Evolutionary conservation across 2,113 vertebrate genomes (phyloP), one percentile per base, ranked within the genome.

Genomic region (Corythornis cristatus): DNA sequence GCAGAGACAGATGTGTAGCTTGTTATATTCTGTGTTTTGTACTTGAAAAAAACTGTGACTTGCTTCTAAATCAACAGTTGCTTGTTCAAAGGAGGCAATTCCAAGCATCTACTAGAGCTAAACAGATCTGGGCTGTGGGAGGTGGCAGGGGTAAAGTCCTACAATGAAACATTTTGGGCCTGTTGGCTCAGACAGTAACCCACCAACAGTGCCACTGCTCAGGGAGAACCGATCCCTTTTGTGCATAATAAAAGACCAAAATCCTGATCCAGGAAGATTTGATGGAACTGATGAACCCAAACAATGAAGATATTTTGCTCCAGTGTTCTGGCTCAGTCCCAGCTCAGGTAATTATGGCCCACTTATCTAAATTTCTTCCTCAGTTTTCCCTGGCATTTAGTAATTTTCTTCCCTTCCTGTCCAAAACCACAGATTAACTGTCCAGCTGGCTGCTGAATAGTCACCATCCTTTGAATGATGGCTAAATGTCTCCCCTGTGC

Each of bases 281-380:
- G 71, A 83, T 65, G 51, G 35, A 2, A 1, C 35, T 61, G 61
- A 8, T 1, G 3, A 89, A 62, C 61, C 29, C 48, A 77, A 88
- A 90, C 46, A 86, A 67, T 35, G 22, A 93, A 77, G 64, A 37
- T 46, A 67, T 86, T 89, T 93, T 91, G 15, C 43, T 88, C 45
- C 68, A 28, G 7, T 57, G 19, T 83, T 43, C 72, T 90, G 91
- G 75, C 88, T 88, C 31, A 74, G 28, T 65, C 53, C 53, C 84
- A 92, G 64, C 16, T 88, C 84, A 94, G 93, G 95, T 94, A 94
- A 87, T 96, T 88, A 91, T 66, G 31, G 80, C 48, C 78, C 79
- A 87, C 72, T 93, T 92, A 92, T 57, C 91, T 71, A 80, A 95
- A 96, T 89, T 91, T 91, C 94, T 95, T 95, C 89, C 70, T 93